Evolutionary conservation across 2,888 invertebrate species (phyloP).

Genomic region (Helleia helle): DNA sequence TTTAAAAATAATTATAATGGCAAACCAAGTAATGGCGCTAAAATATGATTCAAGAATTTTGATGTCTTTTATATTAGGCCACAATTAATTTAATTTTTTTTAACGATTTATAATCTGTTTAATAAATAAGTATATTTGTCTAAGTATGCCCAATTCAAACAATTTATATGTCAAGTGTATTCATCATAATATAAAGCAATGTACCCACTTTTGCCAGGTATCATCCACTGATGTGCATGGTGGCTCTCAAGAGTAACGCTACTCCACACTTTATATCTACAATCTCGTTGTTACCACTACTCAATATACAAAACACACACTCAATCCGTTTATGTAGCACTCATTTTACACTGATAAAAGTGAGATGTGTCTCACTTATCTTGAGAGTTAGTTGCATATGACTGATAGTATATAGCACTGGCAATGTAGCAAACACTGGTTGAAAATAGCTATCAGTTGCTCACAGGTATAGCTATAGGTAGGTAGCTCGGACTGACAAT

Average conservation of each 20-base stretch:
- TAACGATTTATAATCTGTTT: too few relatives aligned
- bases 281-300: background rate
- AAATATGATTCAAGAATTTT: constrained; percentile 1
- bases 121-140: too few relatives aligned
- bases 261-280: constrained; percentile 4
- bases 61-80: constrained; percentile 1
- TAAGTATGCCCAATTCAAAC: too few relatives aligned
- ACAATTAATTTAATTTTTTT: background rate
- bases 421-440: background rate
- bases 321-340: background rate
- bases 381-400: background rate
- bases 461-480: too few relatives aligned
- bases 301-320: constrained; percentile 6
- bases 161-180: too few relatives aligned
- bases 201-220: background rate
- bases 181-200: background rate
- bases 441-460: background rate
- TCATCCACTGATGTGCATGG: background rate
- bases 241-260: background rate
- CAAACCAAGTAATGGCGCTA: background rate
- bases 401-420: constrained; percentile 2
- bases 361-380: background rate
- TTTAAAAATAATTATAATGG: background rate
- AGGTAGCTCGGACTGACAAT: too few relatives aligned
- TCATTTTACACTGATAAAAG: background rate